Evolutionary conservation across 2,888 invertebrate genomes (phyloP).

Genomic region (Epinotia brunnichana): DNA sequence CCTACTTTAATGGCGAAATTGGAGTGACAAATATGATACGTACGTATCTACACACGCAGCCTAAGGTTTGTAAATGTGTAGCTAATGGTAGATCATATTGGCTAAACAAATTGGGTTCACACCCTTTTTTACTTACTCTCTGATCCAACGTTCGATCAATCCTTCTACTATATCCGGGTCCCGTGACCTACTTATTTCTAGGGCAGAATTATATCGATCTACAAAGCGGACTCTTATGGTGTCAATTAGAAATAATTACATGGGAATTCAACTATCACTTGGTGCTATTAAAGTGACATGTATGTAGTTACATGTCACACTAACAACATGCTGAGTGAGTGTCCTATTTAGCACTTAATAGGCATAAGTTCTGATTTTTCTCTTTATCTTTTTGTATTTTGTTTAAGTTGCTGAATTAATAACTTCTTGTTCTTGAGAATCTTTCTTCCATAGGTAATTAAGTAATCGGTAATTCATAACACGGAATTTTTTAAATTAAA

Average conservation of each 20-base stretch:
- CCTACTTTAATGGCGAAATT: not conserved
- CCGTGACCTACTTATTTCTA: slow-evolving; percentile 37
- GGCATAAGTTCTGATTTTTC: too few species aligned
- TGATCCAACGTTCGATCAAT: not conserved
- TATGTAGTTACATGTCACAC: too few species aligned
- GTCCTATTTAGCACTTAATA: too few species aligned
- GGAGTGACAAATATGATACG: not conserved
- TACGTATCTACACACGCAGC: not conserved
- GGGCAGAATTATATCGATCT: slow-evolving; percentile 33
- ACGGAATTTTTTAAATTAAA: too few species aligned
- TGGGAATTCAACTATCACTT: slow-evolving; percentile 1
- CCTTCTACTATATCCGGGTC: slow-evolving; percentile 7
- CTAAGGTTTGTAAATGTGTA: not conserved
- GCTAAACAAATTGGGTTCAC: not conserved
- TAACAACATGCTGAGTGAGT: too few species aligned
- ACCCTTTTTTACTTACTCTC: not conserved
- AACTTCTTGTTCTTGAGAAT: too few species aligned
- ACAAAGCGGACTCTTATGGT: slow-evolving; percentile 4
- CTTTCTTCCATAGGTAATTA: too few species aligned
- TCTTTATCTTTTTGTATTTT: too few species aligned
- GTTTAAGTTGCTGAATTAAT: too few species aligned
- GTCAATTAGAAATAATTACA: not conserved
- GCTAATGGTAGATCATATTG: not conserved
- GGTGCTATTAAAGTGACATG: too few species aligned
- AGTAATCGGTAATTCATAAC: too few species aligned